Base-by-base conservation (phyloP, 2,113 vertebrate genomes). In the Psittacus erithacus region DNA sequence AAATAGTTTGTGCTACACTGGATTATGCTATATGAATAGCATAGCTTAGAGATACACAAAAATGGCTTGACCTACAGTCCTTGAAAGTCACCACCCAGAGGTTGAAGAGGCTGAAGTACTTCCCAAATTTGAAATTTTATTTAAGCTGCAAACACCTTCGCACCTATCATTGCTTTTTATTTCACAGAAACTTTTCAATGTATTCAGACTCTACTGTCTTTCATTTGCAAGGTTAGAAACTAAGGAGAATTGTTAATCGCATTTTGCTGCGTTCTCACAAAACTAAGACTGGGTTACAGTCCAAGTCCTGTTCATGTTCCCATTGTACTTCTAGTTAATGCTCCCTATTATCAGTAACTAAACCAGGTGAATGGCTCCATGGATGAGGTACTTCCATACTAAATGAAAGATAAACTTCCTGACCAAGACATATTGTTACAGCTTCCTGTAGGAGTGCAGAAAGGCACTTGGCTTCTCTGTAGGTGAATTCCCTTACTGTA, bases 391-490 rank as follows among this genome's bases (percentile, higher is more conserved):
- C 22, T n/a, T 43, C 41, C 25, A 2, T 5, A 1, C 18, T 33
- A 5, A 0, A 7, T 24, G 60, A 43, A 60, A 55, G 77, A n/a
- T 1, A 20, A 53, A 18, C 2, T 1, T 38, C 57, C 50, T 47
- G 46, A 28, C 31, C 1, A 3, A 47, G 23, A 29, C 3, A 7
- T 44, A 43, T 5, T 52, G 14, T 35, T 15, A 47, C n/a, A 38
- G 6, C 23, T 68, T 88, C 43, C 62, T 44, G 25, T 9, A 16
- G 39, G 35, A 44, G 23, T n/a, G 38, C 23, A 77, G 57, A 84
- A 90, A 82, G 38, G 31, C 35, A 9, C 31, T 38, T 77, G 11
- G 12, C 65, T 86, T 60, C 38, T 67, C 62, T 55, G 18, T 23
- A 33, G n/a, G 15, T 9, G 19, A 68, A 64, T 28, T 70, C 46